These are phyloP conservation scores for Pterocles gutturalis DNA, from an alignment of 2,113 vertebrate genomes.

Conservation along the genomic window DNA sequence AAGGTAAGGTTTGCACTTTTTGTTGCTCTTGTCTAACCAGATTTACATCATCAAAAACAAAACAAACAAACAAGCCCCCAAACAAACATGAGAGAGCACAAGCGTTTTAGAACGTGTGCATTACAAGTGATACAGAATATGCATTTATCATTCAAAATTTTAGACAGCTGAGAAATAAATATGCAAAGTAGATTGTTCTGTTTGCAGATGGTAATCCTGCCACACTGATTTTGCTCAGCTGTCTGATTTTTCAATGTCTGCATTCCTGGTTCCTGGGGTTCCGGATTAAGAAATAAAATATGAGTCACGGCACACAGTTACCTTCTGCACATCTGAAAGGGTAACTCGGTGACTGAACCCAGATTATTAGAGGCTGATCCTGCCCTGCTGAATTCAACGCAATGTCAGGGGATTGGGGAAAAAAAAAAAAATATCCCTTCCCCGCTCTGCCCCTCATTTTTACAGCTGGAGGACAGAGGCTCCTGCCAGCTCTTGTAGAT, in stretches of 20 bases:
- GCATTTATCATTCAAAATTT: conserved; percentile 39
- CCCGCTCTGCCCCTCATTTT: not conserved
- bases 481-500: not conserved
- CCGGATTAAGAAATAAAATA: conserved; percentile 53
- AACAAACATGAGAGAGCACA: not conserved
- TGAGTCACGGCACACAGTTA: conserved; percentile 20
- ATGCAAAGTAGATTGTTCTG: conserved; percentile 57
- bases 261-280: conserved; percentile 34
- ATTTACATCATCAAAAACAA: conserved; percentile 37
- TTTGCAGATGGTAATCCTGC: conserved; percentile 68
- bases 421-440: not conserved
- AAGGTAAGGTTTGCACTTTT: conserved; percentile 42
- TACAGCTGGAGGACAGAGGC: not conserved
- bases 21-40: conserved; percentile 46
- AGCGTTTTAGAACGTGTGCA: not conserved
- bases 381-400: not conserved
- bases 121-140: conserved; percentile 10
- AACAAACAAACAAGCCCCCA: conserved; percentile 52
- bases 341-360: not conserved
- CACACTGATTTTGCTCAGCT: conserved; percentile 57
- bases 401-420: not conserved
- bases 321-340: conserved; percentile 24
- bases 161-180: conserved; percentile 63
- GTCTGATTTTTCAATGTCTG: conserved; percentile 52
- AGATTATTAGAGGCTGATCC: not conserved